Conservation (phyloP, 1,140 invertebrate genomes). For the Magallana angulata region DNA sequence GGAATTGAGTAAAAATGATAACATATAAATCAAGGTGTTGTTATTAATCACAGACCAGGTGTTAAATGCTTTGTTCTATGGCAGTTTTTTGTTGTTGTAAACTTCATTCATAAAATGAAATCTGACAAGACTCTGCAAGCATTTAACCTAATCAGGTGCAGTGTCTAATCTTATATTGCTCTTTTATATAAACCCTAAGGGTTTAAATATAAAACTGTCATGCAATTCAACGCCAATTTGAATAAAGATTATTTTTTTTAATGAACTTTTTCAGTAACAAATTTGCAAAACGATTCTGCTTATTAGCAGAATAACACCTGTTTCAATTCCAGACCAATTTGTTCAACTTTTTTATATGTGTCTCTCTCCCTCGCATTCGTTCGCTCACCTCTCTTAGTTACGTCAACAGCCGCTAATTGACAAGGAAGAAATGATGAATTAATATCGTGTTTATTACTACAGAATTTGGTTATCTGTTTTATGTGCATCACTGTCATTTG, state of each 20-base stretch:
- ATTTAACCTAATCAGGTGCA: too few relatives aligned
- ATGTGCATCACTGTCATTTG: slow-evolving; percentile 22
- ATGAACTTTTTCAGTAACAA: too few relatives aligned
- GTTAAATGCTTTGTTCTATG: background rate
- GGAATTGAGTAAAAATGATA: background rate
- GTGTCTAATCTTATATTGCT: too few relatives aligned
- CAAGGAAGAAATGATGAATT: slow-evolving; percentile 30
- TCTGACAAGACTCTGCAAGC: too few relatives aligned
- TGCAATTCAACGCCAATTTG: too few relatives aligned
- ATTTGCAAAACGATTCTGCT: too few relatives aligned
- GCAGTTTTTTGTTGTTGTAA: too few relatives aligned
- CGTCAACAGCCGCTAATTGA: slow-evolving; percentile 10
- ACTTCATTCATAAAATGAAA: too few relatives aligned
- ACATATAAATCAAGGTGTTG: background rate
- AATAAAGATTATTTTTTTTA: too few relatives aligned
- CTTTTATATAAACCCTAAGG: too few relatives aligned
- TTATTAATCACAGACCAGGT: background rate
- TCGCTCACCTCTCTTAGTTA: background rate
- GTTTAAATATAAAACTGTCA: too few relatives aligned
- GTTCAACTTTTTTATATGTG: background rate
- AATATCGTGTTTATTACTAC: slow-evolving; percentile 20
- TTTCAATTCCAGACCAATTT: background rate
- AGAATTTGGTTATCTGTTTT: slow-evolving; percentile 21
- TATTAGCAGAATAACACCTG: background rate
- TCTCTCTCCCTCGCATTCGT: too few relatives aligned